A percentile compares a stretch with the other conserved stretches of the same genome.
phyloP scores from a whole-genome alignment of 2,888 invertebrate genomes.

The Elmis aenea region DNA sequence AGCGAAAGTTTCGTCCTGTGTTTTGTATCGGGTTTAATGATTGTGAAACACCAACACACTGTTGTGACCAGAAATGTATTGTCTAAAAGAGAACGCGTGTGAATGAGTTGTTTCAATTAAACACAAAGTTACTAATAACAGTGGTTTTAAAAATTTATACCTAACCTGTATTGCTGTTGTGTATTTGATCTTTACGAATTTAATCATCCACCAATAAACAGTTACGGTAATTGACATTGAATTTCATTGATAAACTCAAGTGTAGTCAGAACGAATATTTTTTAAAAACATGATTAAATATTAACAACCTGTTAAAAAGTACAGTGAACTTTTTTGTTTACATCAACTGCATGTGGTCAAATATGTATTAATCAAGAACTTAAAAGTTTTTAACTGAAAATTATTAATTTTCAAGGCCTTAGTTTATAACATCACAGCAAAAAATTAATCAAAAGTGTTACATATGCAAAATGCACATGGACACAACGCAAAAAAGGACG shows the following conservation, averaged over 20 bases:
- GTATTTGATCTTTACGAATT: constrained; percentile 16
- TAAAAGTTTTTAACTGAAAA: too few species aligned
- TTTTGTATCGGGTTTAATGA: constrained; percentile 27
- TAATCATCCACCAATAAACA: constrained; percentile 10
- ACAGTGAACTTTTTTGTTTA: constrained; percentile 40
- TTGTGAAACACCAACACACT: constrained; percentile 34
- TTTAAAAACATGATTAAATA: too few species aligned
- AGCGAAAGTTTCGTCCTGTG: constrained; percentile 36
- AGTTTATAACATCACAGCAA: neutral
- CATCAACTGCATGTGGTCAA: constrained; percentile 16
- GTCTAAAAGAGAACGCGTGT: constrained; percentile 27
- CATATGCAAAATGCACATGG: constrained; percentile 39
- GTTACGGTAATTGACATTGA: constrained; percentile 5
- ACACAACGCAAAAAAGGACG: constrained; percentile 30
- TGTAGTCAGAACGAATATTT: too few species aligned
- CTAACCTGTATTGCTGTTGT: constrained; percentile 24
- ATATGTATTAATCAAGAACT: too few species aligned
- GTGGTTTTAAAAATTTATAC: constrained; percentile 15
- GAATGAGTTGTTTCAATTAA: constrained; percentile 16
- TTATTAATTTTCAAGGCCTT: neutral
- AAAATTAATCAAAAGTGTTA: neutral
- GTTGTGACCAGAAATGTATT: constrained; percentile 26
- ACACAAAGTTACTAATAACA: constrained; percentile 9
- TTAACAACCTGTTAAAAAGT: constrained; percentile 42
- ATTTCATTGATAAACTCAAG: constrained; percentile 15